Evolutionary conservation across 2,888 invertebrate genomes (phyloP).

Genomic region (Antheraea yamamai): DNA sequence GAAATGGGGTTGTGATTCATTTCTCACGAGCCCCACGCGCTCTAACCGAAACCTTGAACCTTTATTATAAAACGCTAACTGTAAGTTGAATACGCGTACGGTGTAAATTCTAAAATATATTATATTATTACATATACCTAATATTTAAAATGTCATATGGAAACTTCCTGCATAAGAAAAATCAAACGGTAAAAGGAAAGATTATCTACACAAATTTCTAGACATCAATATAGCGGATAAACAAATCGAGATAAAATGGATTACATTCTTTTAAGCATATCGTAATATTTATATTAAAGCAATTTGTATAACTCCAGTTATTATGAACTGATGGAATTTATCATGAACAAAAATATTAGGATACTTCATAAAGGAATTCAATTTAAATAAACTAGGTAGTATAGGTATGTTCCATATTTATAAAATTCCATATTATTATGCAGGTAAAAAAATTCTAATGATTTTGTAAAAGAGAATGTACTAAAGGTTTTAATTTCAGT

Average conservation of each 20-base stretch:
- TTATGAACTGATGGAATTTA: no score
- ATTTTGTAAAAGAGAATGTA: no score
- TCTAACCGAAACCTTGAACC: conserved; percentile 62
- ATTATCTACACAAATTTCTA: neutral
- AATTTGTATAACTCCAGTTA: neutral
- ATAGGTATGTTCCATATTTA: no score
- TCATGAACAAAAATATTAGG: no score
- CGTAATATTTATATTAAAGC: neutral
- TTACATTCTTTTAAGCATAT: conserved; percentile 15
- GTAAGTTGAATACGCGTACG: neutral
- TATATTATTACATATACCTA: neutral
- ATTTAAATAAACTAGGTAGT: no score
- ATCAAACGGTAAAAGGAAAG: neutral
- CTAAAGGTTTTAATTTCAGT: no score
- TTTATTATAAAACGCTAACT: conserved; percentile 44
- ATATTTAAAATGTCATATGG: neutral
- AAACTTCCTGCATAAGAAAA: neutral
- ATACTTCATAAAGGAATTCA: no score
- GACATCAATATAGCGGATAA: conserved; percentile 10
- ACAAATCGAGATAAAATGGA: conserved; percentile 1
- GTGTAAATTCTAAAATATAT: neutral
- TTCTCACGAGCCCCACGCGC: conserved; percentile 72
- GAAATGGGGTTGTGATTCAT: conserved; percentile 81
- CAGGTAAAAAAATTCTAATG: no score
- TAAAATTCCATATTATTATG: no score